A percentile compares a stretch with the other conserved stretches of the same genome.
phyloP scores from a whole-genome alignment of 1,140 invertebrate species.

The Plectus sambesii region DNA sequence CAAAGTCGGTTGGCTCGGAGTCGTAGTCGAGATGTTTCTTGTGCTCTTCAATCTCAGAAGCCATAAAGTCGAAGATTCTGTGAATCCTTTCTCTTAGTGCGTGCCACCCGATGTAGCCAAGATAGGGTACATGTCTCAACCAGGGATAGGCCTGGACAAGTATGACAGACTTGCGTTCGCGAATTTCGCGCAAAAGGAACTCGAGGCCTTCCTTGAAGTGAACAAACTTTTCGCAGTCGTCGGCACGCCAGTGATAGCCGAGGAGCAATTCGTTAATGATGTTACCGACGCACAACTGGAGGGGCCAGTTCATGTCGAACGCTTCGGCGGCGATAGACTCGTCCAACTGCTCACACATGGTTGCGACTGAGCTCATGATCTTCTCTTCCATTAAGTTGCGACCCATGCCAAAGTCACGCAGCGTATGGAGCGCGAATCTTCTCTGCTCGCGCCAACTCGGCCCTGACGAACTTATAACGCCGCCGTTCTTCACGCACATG shows the following conservation, averaged over 20 bases:
- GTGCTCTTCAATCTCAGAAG: constrained; percentile 16
- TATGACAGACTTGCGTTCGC: too few relatives aligned
- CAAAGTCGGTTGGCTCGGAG: constrained; percentile 34
- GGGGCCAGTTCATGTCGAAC: constrained; percentile 14
- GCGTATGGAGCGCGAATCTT: constrained; percentile 71
- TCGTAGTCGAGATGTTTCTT: constrained; percentile 7
- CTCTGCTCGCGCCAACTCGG: constrained; percentile 74
- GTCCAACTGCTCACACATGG: constrained; percentile 21
- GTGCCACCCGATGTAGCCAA: too few relatives aligned
- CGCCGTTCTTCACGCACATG: too few relatives aligned
- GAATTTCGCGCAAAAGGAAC: too few relatives aligned
- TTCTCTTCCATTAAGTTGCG: constrained; percentile 68
- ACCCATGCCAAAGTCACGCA: constrained; percentile 72
- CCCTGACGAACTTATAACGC: too few relatives aligned
- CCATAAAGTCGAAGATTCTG: constrained; percentile 17
- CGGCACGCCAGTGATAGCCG: too few relatives aligned
- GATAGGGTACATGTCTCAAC: too few relatives aligned
- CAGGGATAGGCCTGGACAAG: too few relatives aligned
- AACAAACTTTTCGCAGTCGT: too few relatives aligned
- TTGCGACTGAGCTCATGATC: constrained; percentile 58
- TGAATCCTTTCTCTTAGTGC: too few relatives aligned
- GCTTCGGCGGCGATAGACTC: not conserved
- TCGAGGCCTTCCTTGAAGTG: too few relatives aligned
- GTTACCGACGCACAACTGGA: constrained; percentile 40
- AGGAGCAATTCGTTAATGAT: constrained; percentile 44